Evolutionary conservation across 1,140 invertebrate species (phyloP).

Genomic region (Conus ventricosus): DNA sequence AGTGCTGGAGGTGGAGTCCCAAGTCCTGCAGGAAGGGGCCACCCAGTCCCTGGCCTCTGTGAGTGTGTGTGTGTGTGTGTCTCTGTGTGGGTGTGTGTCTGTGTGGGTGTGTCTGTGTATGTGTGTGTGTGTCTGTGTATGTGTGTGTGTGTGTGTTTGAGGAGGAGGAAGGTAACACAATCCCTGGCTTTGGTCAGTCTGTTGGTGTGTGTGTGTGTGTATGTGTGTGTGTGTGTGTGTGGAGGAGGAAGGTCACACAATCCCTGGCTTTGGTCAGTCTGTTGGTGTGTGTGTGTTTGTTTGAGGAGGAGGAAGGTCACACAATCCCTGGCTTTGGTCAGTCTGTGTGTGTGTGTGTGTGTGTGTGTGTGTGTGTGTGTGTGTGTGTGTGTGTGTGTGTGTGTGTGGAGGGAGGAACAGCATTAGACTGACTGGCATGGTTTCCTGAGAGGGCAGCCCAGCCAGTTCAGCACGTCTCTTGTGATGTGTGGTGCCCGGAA

Average conservation of each 20-base stretch:
- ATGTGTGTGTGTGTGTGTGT: constrained; percentile 7
- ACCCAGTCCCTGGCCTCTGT: background rate
- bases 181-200: background rate
- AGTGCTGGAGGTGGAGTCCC: constrained; percentile 22
- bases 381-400: too few species aligned
- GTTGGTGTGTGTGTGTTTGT: background rate
- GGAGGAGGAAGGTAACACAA: background rate
- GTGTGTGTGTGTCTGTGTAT: background rate
- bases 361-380: too few species aligned
- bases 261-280: background rate
- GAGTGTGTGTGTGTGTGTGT: background rate
- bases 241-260: background rate
- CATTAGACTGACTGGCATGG: too few species aligned
- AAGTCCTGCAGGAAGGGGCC: constrained; percentile 3
- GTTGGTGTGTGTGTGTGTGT: background rate
- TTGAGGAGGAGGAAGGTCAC: background rate
- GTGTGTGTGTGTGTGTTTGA: constrained; percentile 20
- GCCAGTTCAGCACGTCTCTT: too few species aligned
- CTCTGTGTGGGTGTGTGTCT: background rate
- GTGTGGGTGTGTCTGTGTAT: background rate
- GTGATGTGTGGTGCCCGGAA: too few species aligned
- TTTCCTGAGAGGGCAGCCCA: too few species aligned
- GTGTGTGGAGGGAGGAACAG: too few species aligned
- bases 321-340: background rate
- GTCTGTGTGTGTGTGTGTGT: constrained; percentile 12